Conservation (phyloP, 2,113 vertebrate genomes). For the Ageneiosus marmoratus region DNA sequence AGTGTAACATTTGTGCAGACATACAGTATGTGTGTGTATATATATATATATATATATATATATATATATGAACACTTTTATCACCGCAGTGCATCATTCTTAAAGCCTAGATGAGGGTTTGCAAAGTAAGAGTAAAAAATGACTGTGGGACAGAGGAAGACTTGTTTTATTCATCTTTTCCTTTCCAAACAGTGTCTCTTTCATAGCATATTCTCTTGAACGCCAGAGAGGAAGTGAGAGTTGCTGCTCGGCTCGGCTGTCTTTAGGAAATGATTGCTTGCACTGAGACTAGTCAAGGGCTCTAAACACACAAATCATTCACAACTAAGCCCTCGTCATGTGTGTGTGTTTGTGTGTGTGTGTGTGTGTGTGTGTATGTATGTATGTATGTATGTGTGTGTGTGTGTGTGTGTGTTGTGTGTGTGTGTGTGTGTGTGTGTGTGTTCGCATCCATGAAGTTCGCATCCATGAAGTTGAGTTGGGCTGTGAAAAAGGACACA, state of each 20-base stretch:
- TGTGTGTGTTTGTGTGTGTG: background rate
- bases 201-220: conserved; percentile 53
- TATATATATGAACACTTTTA: conserved; percentile 18
- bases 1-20: conserved; percentile 21
- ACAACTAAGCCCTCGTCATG: conserved; percentile 14
- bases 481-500: conserved; percentile 20
- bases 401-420: background rate
- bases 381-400: background rate
- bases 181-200: conserved; percentile 52
- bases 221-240: conserved; percentile 50
- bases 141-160: conserved; percentile 28
- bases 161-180: conserved; percentile 42
- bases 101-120: background rate
- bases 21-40: no score
- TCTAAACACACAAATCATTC: conserved; percentile 56
- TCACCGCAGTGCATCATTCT: conserved; percentile 14
- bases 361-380: background rate
- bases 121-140: background rate
- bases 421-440: background rate
- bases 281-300: conserved; percentile 28
- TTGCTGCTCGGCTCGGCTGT: conserved; percentile 30
- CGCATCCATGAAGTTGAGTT: background rate
- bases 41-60: no score
- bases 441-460: no score
- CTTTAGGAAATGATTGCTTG: conserved; percentile 50